phyloP scores from a whole-genome alignment of 2,113 vertebrate genomes.

The Kryptolebias marmoratus region DNA sequence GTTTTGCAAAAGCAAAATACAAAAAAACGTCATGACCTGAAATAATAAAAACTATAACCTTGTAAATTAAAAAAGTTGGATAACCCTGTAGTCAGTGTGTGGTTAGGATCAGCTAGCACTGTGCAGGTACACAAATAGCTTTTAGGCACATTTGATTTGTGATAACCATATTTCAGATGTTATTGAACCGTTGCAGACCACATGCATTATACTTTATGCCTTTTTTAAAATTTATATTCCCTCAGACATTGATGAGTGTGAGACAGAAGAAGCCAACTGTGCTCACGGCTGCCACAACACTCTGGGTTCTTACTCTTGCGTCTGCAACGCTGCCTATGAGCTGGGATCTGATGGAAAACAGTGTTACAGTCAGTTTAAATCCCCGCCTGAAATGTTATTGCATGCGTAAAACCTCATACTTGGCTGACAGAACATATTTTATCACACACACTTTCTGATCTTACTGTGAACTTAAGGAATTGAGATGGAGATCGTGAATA shows the following conservation, averaged over 20 bases:
- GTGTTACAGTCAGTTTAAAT: conserved; percentile 89
- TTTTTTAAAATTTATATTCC: background rate
- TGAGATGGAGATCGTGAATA: conserved; percentile 97
- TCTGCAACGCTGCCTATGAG: conserved; percentile 89
- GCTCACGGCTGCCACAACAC: conserved; percentile 92
- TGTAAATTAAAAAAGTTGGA: background rate
- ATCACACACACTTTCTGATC: conserved; percentile 3
- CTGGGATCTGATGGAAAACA: conserved; percentile 88
- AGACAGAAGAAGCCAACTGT: conserved; percentile 77
- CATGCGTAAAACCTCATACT: background rate
- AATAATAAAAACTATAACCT: background rate
- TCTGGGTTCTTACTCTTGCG: conserved; percentile 87
- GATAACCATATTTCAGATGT: background rate
- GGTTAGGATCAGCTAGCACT: background rate
- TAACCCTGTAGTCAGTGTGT: background rate
- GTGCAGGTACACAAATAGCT: background rate
- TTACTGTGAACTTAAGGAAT: conserved; percentile 81
- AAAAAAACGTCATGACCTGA: background rate
- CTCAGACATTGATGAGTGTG: conserved; percentile 91
- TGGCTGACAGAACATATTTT: background rate
- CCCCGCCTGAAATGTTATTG: background rate
- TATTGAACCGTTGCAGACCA: conserved; percentile 4
- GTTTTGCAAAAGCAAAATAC: background rate
- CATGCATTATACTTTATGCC: background rate
- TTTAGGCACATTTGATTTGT: conserved; percentile 4